A percentile compares a stretch with the other conserved stretches of the same genome.
Conservation (phyloP, 2,797 vertebrate species). For the Simalia tracyae region DNA sequence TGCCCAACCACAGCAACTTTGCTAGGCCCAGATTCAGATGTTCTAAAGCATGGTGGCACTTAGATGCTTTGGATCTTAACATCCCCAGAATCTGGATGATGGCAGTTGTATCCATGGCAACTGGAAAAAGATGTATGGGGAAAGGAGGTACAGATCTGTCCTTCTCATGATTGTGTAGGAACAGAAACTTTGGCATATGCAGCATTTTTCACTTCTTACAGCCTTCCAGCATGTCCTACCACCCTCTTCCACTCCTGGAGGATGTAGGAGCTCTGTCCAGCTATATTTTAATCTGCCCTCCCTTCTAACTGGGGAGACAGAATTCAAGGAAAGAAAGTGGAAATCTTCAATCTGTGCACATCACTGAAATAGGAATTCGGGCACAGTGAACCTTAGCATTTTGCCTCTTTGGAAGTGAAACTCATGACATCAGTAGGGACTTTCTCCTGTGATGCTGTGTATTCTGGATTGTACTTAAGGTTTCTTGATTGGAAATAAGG, state of each 20-base stretch:
- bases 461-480: background rate
- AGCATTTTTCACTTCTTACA: background rate
- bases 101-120: background rate
- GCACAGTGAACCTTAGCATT: background rate
- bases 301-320: background rate
- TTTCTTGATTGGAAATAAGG: background rate
- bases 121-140: background rate
- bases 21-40: background rate
- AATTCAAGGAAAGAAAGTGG: background rate
- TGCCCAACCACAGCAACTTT: background rate
- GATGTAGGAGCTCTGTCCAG: background rate
- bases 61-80: background rate
- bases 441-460: background rate
- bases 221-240: background rate
- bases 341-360: background rate
- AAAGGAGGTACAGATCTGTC: background rate
- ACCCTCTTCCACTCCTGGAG: background rate
- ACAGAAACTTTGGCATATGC: background rate
- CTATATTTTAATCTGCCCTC: background rate
- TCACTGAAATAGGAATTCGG: background rate
- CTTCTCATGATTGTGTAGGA: background rate
- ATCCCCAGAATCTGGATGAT: background rate
- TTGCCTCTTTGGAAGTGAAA: background rate
- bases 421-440: background rate
- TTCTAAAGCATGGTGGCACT: background rate